Evolutionary conservation across 2,888 invertebrate genomes (phyloP).

Genomic region (Alentia gelatinosa): DNA sequence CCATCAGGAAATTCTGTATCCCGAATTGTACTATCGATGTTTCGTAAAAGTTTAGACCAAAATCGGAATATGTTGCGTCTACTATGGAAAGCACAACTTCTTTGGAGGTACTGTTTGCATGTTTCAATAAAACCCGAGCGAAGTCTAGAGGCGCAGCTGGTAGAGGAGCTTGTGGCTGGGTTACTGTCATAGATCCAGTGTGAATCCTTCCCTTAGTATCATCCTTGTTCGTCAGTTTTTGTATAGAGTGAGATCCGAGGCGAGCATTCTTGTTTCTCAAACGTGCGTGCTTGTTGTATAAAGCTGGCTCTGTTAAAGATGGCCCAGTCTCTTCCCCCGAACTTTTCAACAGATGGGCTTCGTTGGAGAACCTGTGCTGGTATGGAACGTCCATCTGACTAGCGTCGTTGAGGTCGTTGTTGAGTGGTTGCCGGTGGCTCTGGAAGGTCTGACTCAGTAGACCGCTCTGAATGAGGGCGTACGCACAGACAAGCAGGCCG

Average conservation of each 20-base stretch:
- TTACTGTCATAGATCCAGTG: no score
- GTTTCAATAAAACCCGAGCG: neutral
- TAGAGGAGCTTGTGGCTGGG: neutral
- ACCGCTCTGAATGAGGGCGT: neutral
- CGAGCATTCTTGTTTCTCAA: no score
- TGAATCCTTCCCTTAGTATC: neutral
- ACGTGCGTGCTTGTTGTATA: no score
- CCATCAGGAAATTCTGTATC: constrained; percentile 17
- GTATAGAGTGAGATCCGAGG: no score
- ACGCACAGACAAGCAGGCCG: neutral
- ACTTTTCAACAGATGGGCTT: neutral
- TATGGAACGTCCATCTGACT: neutral
- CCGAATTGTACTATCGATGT: neutral
- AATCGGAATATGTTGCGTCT: neutral
- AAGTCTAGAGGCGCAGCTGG: neutral
- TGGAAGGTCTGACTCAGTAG: neutral
- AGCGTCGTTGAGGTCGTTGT: neutral
- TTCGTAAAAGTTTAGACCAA: constrained; percentile 41
- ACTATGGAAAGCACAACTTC: neutral
- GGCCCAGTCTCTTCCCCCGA: neutral
- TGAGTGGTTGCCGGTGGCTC: neutral
- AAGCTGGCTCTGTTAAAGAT: no score
- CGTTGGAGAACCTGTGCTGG: neutral
- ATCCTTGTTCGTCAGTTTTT: neutral
- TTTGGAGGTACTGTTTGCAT: neutral